A percentile compares a stretch with the other conserved stretches of the same genome.
phyloP scores from a whole-genome alignment of 1,140 invertebrate species.

The Meloidogyne hapla region DNA sequence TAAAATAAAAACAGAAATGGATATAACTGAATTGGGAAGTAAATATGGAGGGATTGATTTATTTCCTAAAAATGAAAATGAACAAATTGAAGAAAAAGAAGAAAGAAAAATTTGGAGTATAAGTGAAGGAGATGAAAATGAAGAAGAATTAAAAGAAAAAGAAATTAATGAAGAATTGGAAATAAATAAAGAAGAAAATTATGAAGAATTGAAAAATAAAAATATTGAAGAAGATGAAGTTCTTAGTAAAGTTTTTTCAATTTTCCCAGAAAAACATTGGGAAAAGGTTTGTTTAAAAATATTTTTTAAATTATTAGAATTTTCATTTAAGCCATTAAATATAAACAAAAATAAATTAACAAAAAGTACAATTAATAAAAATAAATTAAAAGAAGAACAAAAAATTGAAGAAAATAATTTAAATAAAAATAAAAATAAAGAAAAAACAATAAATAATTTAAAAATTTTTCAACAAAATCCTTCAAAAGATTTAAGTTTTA shows the following conservation, averaged over 20 bases:
- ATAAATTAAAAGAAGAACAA: background rate
- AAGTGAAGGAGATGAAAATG: background rate
- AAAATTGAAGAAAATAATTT: background rate
- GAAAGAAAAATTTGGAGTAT: background rate
- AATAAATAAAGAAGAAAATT: no score
- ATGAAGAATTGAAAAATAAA: no score
- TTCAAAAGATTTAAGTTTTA: constrained; percentile 8
- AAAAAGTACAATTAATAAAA: background rate
- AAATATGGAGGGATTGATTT: background rate
- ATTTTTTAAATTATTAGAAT: no score
- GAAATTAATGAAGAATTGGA: no score
- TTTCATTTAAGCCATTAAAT: background rate
- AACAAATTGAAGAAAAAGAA: background rate
- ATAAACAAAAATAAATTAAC: no score
- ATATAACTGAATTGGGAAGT: constrained; percentile 3
- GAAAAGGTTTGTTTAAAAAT: background rate
- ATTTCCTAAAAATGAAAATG: background rate
- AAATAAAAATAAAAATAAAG: no score
- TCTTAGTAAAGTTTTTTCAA: constrained; percentile 18
- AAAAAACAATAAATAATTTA: background rate
- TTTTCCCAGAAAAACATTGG: constrained; percentile 18
- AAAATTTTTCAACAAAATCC: background rate
- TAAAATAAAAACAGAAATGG: background rate
- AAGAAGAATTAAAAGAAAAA: background rate
- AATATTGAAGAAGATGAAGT: constrained; percentile 13